Percentiles rank a stretch among this genome's conserved stretches.
These are phyloP conservation scores for Drosophila mayaguana DNA, from an alignment of 2,888 invertebrate species.

Conservation along the genomic window DNA sequence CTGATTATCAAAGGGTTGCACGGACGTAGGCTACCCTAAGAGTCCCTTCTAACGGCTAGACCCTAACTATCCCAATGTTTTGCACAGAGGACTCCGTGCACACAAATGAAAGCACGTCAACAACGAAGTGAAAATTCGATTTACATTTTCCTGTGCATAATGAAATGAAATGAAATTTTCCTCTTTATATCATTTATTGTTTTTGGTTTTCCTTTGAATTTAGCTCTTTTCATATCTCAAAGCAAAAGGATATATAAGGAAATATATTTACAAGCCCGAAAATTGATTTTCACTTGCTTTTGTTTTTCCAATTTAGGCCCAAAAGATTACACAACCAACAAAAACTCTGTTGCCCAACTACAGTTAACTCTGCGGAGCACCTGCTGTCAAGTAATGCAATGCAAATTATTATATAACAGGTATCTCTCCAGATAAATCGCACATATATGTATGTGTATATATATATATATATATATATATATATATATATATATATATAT, in stretches of 20 bases:
- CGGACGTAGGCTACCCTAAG: background rate
- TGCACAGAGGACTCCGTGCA: constrained; percentile 27
- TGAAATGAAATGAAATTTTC: constrained; percentile 57
- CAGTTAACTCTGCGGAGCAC: constrained; percentile 9
- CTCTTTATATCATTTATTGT: constrained; percentile 7
- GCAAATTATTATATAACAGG: constrained; percentile 54
- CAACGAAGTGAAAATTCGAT: constrained; percentile 68
- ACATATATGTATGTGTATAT: constrained; percentile 2
- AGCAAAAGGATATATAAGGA: background rate
- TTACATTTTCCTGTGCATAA: constrained; percentile 53
- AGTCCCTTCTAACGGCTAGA: background rate
- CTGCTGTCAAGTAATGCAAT: constrained; percentile 33
- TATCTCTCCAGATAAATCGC: constrained; percentile 31
- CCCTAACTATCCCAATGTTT: constrained; percentile 5
- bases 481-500: background rate
- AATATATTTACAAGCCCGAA: constrained; percentile 2
- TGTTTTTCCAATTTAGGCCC: background rate
- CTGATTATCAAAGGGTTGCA: constrained; percentile 65
- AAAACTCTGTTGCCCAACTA: constrained; percentile 4
- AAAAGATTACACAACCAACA: constrained; percentile 19
- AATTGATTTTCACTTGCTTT: constrained; percentile 4
- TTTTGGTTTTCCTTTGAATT: background rate
- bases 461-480: background rate
- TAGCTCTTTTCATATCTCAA: background rate
- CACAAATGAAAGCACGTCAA: constrained; percentile 53